A percentile compares a stretch with the other conserved stretches of the same genome.
These are phyloP conservation scores for Lymantria monacha DNA, from an alignment of 2,888 invertebrate genomes.

Conservation along the genomic window DNA sequence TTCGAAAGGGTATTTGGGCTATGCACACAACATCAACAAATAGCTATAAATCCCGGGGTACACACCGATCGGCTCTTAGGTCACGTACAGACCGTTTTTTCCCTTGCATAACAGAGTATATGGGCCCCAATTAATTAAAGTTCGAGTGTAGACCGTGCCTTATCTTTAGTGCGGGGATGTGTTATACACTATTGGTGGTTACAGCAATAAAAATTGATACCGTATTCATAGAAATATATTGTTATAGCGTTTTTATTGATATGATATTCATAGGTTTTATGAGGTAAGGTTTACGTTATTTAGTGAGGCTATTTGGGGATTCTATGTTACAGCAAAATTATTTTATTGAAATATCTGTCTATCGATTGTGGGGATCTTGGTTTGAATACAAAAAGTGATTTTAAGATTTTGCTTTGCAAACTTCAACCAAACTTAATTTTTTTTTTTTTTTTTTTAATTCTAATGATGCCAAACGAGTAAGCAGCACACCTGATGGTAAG, in stretches of 20 bases:
- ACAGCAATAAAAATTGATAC: conserved; percentile 17
- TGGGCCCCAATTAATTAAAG: conserved; percentile 52
- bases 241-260: not conserved
- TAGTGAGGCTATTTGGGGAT: no score
- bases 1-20: conserved; percentile 30
- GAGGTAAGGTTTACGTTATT: not conserved
- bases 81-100: conserved; percentile 45
- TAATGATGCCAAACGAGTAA: no score
- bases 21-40: conserved; percentile 27
- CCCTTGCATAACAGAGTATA: conserved; percentile 42
- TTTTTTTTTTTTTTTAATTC: no score
- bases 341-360: no score
- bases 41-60: conserved; percentile 25
- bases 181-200: conserved; percentile 22
- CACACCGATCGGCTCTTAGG: conserved; percentile 28
- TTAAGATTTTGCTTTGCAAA: no score
- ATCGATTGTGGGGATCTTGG: no score
- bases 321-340: no score
- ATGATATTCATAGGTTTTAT: not conserved
- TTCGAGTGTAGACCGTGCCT: conserved; percentile 54
- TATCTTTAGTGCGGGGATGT: conserved; percentile 38
- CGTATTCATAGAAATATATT: conserved; percentile 8
- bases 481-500: no score
- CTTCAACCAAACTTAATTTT: no score
- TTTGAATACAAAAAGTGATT: no score